Evolutionary conservation across 2,797 vertebrate species (phyloP), one percentile per base, ranked within the genome.

Genomic region (Lacerta viridis): DNA sequence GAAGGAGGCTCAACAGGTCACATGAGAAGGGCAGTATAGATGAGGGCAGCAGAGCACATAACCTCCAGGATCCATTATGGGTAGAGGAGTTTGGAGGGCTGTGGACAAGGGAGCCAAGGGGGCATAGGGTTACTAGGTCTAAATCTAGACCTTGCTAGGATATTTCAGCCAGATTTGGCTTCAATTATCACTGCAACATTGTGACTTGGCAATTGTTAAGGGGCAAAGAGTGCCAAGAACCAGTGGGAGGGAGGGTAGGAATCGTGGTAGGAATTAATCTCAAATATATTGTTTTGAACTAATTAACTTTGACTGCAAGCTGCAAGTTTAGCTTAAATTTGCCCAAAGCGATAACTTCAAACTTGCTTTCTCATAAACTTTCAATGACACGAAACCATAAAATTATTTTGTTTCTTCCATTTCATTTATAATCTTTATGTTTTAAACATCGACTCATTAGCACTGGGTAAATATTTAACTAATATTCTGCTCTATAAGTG

Each of bases 151-250:
- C 27, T 83, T 71, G 81, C 13, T 20, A 69, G 81, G 27, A 83
- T 41, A 69, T 71, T 83, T 83, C 29, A n/a, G 29, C 7, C 41
- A 83, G 66, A 69, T 50, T 83, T 83, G 80, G 64, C 64, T 69
- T 69, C 27, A 83, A 0, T n/a, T 13, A 64, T 61, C 59, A 39
- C 23, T 33, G 18, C 33, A 80, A 25, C 59, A 43, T 43, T 69
- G 39, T 83, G 23, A 20, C 20, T 39, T 64, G 33, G 59, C 79
- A 39, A 36, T 20, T 59, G 55, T 55, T 13, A 39, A 10, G 33
- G 55, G 33, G 27, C 41, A 33, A 9, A 29, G 39, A 83, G 39
- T 23, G 6, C 20, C 39, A 68, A 83, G 61, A 7, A 41, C 11
- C 61, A 43, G 61, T 29, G 61, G 13, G 64, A 27, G 64, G 41